These are phyloP conservation scores for Podarcis muralis DNA, from an alignment of 2,113 vertebrate species.

Conservation along the genomic window DNA sequence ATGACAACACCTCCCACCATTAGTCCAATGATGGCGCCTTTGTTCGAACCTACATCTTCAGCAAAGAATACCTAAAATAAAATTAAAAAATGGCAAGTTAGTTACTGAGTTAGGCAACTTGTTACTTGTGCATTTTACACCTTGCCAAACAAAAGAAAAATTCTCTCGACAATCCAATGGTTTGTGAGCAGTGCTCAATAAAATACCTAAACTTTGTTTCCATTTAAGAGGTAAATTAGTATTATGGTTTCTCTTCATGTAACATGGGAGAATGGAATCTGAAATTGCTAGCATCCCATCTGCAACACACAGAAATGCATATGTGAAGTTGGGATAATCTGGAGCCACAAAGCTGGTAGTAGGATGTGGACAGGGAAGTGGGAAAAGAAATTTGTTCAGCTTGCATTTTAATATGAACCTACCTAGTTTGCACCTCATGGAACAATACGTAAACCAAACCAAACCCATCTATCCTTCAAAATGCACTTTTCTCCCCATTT, in stretches of 20 bases:
- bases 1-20: slow-evolving; percentile 99
- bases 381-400: too few relatives aligned
- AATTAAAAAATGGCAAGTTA: neutral
- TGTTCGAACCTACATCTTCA: slow-evolving; percentile 96
- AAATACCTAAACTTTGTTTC: neutral
- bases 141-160: neutral
- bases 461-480: too few relatives aligned
- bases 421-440: too few relatives aligned
- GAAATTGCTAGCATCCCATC: neutral
- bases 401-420: too few relatives aligned
- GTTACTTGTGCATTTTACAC: neutral
- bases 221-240: neutral
- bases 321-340: neutral
- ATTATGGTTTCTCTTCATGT: neutral
- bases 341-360: neutral
- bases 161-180: neutral
- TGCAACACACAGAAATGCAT: neutral
- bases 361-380: neutral
- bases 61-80: slow-evolving; percentile 91
- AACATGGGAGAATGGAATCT: neutral
- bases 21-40: slow-evolving; percentile 97
- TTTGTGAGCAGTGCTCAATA: neutral
- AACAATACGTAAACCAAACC: too few relatives aligned
- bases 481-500: too few relatives aligned
- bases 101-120: neutral